A percentile compares a stretch with the other conserved stretches of the same genome.
phyloP scores from a whole-genome alignment of 2,888 invertebrate species.

The Polia nebulosa region DNA sequence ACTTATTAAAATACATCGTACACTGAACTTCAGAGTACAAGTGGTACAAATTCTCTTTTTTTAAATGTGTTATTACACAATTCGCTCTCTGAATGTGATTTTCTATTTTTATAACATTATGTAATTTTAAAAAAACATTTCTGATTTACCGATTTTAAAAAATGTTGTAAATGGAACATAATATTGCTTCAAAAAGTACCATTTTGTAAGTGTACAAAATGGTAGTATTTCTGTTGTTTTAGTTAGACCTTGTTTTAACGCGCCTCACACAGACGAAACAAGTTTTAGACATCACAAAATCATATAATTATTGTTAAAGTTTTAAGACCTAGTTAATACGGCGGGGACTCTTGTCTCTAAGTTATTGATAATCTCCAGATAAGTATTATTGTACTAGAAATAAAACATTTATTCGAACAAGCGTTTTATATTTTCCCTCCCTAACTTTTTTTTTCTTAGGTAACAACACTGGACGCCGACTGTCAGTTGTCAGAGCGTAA shows the following conservation, averaged over 20 bases:
- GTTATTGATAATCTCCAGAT: slow-evolving; percentile 78
- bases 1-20: background rate
- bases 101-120: slow-evolving; percentile 30
- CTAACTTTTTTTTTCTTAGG: slow-evolving; percentile 18
- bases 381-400: slow-evolving; percentile 83
- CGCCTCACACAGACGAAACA: slow-evolving; percentile 1
- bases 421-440: slow-evolving; percentile 58
- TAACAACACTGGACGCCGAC: slow-evolving; percentile 48
- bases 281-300: slow-evolving; percentile 11
- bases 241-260: background rate
- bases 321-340: slow-evolving; percentile 62
- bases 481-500: slow-evolving; percentile 42
- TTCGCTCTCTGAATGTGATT: slow-evolving; percentile 54
- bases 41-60: background rate
- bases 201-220: slow-evolving; percentile 1
- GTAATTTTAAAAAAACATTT: slow-evolving; percentile 14
- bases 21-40: background rate
- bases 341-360: slow-evolving; percentile 61
- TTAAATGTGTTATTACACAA: slow-evolving; percentile 7
- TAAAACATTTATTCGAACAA: slow-evolving; percentile 84
- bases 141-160: slow-evolving; percentile 20
- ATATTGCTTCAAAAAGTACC: slow-evolving; percentile 1
- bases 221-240: slow-evolving; percentile 14
- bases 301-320: slow-evolving; percentile 62
- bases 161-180: slow-evolving; percentile 16